Base-by-base conservation (phyloP, 2,797 vertebrate species). In the Macropodus opercularis region DNA sequence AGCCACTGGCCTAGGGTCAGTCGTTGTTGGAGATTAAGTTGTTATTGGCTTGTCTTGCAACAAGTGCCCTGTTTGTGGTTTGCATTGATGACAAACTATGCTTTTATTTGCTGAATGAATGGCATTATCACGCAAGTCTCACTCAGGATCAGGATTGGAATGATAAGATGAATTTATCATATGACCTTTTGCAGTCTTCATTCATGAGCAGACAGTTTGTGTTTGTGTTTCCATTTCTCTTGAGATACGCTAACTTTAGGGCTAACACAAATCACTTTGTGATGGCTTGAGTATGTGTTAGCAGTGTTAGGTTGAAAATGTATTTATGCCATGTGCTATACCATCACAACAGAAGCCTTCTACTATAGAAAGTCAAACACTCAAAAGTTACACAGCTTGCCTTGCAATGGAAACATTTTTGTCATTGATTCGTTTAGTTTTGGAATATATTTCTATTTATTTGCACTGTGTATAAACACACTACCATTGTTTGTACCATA, bases 191-290 rank as follows among this genome's bases (percentile, higher is more conserved):
- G 42, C 48, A 24, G 69, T 48, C n/a, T 39, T 49, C 58, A 38
- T 34, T 83, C 67, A 43, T 72, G 79, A 53, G 66, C 15, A 11
- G 17, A 23, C 64, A 50, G 24, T 63, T 70, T 63, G 41, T 80
- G 67, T 77, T 83, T 83, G 65, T 74, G 77, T 84, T 75, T 86
- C 72, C 65, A 56, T 72, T 74, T 79, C 46, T n/a, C 66, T 42
- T 6, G 63, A 68, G 54, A 78, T 69, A 32, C 42, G 70, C 67
- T 81, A 68, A 79, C 77, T 89, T 88, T 75, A 85, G 68, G 57
- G 59, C 40, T 2, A 29, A 47, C 63, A 80, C 85, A 82, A 83
- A 85, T 87, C 72, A 86, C 59, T 56, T 77, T 67, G 40, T 54
- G 54, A 39, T 15, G 35, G 42, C 51, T 46, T 23, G 21, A 73